Percentiles rank a stretch among this genome's conserved stretches.
Evolutionary conservation across 1,140 invertebrate genomes (phyloP).

Genomic region (Calliopsis andreniformis): DNA sequence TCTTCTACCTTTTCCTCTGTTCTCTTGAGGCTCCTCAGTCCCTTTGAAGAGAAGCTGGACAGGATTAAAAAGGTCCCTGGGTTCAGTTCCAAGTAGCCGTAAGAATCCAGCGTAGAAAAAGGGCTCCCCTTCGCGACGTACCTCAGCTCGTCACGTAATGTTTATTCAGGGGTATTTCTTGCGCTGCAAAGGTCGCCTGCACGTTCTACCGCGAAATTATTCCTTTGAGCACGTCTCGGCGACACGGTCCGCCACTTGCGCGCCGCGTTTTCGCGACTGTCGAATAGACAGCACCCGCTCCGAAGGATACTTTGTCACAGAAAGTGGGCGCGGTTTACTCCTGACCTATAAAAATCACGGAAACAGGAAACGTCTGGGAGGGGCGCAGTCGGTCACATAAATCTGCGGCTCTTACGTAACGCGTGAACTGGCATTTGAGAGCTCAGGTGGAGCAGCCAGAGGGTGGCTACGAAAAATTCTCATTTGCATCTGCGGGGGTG

Average conservation of each 20-base stretch:
- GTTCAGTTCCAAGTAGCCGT: no score
- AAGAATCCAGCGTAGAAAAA: no score
- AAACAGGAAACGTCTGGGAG: neutral
- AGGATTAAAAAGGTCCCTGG: no score
- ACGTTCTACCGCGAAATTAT: neutral
- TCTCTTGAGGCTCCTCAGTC: no score
- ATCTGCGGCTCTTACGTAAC: neutral
- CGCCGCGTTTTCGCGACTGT: neutral
- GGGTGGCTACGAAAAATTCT: neutral
- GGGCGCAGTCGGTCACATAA: neutral
- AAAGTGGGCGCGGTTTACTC: slow-evolving; percentile 10
- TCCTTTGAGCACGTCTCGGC: neutral
- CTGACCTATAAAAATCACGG: slow-evolving; percentile 20
- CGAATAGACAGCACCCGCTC: slow-evolving; percentile 8
- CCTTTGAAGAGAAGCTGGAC: no score
- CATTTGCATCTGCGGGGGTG: slow-evolving; percentile 8
- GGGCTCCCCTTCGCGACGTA: no score
- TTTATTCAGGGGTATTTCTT: no score
- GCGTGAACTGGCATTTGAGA: neutral
- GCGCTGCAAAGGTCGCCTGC: no score
- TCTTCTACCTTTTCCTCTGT: no score
- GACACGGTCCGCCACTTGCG: no score
- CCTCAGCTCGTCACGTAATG: no score
- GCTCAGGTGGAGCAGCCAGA: slow-evolving; percentile 2
- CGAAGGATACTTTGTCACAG: slow-evolving; percentile 1